phyloP scores from a whole-genome alignment of 2,113 vertebrate species.

The Ciconia boyciana region DNA sequence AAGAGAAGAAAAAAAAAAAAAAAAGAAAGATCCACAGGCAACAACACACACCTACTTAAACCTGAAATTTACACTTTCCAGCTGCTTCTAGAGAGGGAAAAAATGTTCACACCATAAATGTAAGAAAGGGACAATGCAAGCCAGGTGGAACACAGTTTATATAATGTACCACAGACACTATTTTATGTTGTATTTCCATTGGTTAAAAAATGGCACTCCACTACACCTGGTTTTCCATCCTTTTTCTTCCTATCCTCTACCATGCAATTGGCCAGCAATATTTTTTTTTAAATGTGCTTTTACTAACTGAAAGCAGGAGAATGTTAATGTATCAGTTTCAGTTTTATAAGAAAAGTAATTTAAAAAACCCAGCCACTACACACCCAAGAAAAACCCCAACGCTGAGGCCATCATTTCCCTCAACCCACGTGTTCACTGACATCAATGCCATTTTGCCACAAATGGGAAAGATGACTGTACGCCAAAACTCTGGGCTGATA shows the following conservation, averaged over 20 bases:
- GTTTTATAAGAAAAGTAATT: constrained; percentile 31
- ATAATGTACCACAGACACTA: constrained; percentile 62
- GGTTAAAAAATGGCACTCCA: not conserved
- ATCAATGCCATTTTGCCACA: not conserved
- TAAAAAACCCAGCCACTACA: not conserved
- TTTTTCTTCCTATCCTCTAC: constrained; percentile 35
- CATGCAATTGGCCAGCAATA: not conserved
- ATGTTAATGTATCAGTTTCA: constrained; percentile 19
- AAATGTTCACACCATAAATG: constrained; percentile 73
- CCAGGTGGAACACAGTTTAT: constrained; percentile 71
- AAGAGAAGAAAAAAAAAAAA: not conserved
- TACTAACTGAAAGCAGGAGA: constrained; percentile 47
- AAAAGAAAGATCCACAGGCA: constrained; percentile 45
- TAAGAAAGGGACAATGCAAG: constrained; percentile 71
- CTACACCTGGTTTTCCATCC: constrained; percentile 15
- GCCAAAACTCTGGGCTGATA: constrained; percentile 14
- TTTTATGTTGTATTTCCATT: constrained; percentile 43
- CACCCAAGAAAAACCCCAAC: constrained; percentile 26
- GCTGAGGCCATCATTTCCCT: constrained; percentile 14
- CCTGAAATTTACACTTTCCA: constrained; percentile 76
- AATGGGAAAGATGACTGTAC: constrained; percentile 22
- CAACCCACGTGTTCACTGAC: not conserved
- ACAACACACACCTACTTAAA: constrained; percentile 68
- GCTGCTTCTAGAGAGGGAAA: constrained; percentile 75
- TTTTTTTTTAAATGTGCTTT: not conserved